Evolutionary conservation across 2,888 invertebrate species (phyloP).

Genomic region (Mycogona germanica): DNA sequence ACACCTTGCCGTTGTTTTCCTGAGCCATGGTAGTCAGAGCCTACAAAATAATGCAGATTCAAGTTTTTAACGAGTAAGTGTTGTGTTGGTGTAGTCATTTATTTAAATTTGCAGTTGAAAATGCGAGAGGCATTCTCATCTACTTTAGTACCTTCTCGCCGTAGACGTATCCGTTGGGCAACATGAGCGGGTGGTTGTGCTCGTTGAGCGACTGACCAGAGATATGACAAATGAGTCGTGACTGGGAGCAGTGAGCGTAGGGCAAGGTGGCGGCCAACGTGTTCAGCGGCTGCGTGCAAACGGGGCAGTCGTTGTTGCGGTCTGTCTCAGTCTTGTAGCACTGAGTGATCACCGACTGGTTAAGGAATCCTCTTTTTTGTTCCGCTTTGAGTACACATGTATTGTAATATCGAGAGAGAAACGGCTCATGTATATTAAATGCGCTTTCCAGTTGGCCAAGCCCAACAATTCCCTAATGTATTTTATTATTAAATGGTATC

Average conservation of each 20-base stretch:
- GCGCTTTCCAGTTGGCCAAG: no score
- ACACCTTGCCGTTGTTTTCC: conserved; percentile 79
- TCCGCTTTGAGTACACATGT: no score
- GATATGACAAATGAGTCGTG: conserved; percentile 80
- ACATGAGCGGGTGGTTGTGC: conserved; percentile 95
- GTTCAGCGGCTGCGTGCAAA: conserved; percentile 78
- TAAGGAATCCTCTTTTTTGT: background rate
- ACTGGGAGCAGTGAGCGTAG: conserved; percentile 87
- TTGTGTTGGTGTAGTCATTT: background rate
- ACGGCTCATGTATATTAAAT: no score
- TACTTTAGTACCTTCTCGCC: conserved; percentile 59
- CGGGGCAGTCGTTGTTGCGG: conserved; percentile 73
- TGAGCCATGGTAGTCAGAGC: conserved; percentile 80
- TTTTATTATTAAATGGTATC: no score
- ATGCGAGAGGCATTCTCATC: background rate
- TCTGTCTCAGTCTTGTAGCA: conserved; percentile 39
- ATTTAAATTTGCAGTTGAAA: no score
- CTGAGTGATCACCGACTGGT: conserved; percentile 22
- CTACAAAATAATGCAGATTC: conserved; percentile 38
- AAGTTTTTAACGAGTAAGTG: conserved; percentile 11
- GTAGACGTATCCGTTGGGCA: conserved; percentile 97
- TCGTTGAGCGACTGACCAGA: conserved; percentile 88
- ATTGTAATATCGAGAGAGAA: no score
- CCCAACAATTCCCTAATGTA: no score
- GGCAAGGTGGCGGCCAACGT: conserved; percentile 75